These are phyloP conservation scores for Agelastica alni DNA, from an alignment of 2,888 invertebrate species.

Conservation along the genomic window DNA sequence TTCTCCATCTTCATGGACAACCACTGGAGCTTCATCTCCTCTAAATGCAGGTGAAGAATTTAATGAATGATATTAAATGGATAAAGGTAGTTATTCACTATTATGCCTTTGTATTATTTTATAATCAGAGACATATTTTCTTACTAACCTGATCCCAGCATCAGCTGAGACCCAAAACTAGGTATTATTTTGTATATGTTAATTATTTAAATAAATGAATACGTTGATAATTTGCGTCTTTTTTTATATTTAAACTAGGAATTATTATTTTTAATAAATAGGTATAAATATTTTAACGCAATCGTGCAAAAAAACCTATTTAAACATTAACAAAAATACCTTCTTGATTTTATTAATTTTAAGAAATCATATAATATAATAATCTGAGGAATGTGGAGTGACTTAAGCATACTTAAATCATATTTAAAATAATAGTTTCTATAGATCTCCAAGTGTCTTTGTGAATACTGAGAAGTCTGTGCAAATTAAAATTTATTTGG, in stretches of 20 bases:
- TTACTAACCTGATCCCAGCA: slow-evolving; percentile 21
- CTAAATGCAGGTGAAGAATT: slow-evolving; percentile 17
- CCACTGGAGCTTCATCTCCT: slow-evolving; percentile 40
- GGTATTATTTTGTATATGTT: slow-evolving; percentile 29
- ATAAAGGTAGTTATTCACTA: slow-evolving; percentile 12
- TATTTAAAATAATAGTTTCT: too few species aligned
- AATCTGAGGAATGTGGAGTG: too few species aligned
- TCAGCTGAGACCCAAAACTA: slow-evolving; percentile 17
- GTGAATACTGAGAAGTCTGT: too few species aligned
- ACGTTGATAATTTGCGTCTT: background rate
- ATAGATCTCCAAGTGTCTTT: too few species aligned
- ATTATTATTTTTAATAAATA: too few species aligned
- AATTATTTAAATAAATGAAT: slow-evolving; percentile 23
- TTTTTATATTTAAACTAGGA: background rate
- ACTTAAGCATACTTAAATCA: too few species aligned
- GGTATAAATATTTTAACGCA: too few species aligned
- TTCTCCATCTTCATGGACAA: slow-evolving; percentile 35
- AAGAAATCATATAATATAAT: too few species aligned
- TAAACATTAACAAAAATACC: too few species aligned
- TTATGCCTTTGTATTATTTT: slow-evolving; percentile 25
- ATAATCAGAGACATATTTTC: slow-evolving; percentile 27
- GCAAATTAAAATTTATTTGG: too few species aligned
- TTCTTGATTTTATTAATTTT: too few species aligned
- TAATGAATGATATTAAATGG: slow-evolving; percentile 17
- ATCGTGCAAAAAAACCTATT: too few species aligned